Base-by-base conservation (phyloP, 2,888 invertebrate species). In the Noctua janthe region DNA sequence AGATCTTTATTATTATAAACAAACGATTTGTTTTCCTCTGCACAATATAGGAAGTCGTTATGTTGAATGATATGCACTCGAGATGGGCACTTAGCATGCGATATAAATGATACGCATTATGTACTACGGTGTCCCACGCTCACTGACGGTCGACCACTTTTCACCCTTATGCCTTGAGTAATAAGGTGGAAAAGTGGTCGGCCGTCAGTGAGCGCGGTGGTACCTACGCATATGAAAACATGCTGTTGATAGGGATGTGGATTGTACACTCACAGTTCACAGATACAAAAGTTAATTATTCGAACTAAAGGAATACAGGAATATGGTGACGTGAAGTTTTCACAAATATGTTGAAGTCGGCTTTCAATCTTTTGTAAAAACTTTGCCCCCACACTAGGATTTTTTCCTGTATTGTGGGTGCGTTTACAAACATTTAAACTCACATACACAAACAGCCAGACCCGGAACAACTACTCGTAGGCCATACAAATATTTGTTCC, bases 31-130 rank as follows among this genome's bases (percentile, higher is more conserved):
- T 43, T 51, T 35, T 39, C 23, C 29, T 59, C 54, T 62, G 17
- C 43, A 83, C 15, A 64, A 67, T 62, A 51, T 47, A 64, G 49
- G 81, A 85, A 85, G 56, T n/a, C 17, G 11, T 66, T 70, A 17
- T n/a, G 13, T 35, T 47, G 29, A 74, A 69, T 71, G 47, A 69
- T 71, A 17, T 74, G 29, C 72, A 73, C 35, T 73, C 5, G 2
- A 56, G 13, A 67, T 70, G 15, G 29, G 39, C 23, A 80, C 47
- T 43, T 73, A 76, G 43, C 35, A 59, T 72, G 35, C 7, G 15
- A 64, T 59, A 59, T 20, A 49, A 35, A n/a, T 56, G 20, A 64
- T 64, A 20, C 15, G 17, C 54, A 72, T 56, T 72, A 17, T 20
- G 54, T 17, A 51, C 43, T 43, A 43, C 7, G 7, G 0, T 43